Base-by-base conservation (phyloP, 2,888 invertebrate species). In the Dusona sp. region DNA sequence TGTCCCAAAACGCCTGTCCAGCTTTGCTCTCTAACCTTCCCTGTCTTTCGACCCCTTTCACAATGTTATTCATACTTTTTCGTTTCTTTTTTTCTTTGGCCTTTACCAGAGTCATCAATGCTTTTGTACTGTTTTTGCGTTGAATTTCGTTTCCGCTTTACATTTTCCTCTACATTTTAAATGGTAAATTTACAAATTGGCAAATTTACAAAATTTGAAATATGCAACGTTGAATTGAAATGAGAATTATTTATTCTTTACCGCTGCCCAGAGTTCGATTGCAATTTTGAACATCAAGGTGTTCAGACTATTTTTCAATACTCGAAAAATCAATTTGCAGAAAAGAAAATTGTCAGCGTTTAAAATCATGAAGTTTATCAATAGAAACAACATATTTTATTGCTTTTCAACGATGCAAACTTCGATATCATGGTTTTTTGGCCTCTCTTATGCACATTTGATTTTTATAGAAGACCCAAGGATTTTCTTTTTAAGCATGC, bases 11-110 rank as follows among this genome's bases (percentile, higher is more conserved):
- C 8, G 25, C 72, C 19, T 48, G 42, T 42, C 22, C 64, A 33
- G 75, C 75, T 65, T 77, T 29, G 72, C 72, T 51, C n/a, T 22
- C n/a, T 33, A 25, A 22, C 3, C 7, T 3, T 64, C 13, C 75
- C 64, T 9, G 6, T 54, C 70, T 19, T 48, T 45, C 48, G 3
- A 4, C 13, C 25, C 3, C 9, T 16, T 2, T 2, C 16, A 4
- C 6, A 38, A 25, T 9, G 36, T 29, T 22, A 19, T 22, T 33
- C 51, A 1, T 22, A 22, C 25, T 22, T 1, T 11, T 54, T 36
- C 11, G 16, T 54, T 36, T 22, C 13, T 45, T 36, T 11, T 22
- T 22, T 45, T 8, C 25, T 33, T 33, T n/a, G 38, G 13, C 19
- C 19, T 48, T n/a, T 48, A 48, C 29, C 22, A 2, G 22, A 54